phyloP scores from a whole-genome alignment of 2,113 vertebrate genomes.

The Ctenomys sociabilis region DNA sequence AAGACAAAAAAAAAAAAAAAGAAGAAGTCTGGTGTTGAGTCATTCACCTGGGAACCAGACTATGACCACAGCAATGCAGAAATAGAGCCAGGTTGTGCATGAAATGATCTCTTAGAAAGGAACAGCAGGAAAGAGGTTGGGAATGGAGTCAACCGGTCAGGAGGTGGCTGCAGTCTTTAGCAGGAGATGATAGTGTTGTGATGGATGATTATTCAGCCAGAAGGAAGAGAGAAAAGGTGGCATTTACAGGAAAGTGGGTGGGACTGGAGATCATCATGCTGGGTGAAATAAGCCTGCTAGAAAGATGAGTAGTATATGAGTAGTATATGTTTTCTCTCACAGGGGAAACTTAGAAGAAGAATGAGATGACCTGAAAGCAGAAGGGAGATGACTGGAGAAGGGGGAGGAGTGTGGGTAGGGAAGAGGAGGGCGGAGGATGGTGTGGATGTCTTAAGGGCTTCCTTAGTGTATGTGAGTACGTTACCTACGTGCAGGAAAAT shows the following conservation, averaged over 20 bases:
- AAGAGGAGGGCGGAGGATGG: not conserved
- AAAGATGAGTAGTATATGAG: not conserved
- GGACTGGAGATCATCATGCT: not conserved
- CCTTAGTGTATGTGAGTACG: not conserved
- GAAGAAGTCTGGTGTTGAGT: not conserved
- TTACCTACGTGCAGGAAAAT: not conserved
- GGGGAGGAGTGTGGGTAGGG: not conserved
- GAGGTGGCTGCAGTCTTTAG: not conserved
- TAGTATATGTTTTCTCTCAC: not conserved
- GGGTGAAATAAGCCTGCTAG: not conserved
- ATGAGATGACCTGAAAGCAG: not conserved
- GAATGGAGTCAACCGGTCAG: conserved; percentile 9
- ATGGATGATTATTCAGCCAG: not conserved
- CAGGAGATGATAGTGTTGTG: not conserved
- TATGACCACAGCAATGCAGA: not conserved
- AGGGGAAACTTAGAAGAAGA: not conserved
- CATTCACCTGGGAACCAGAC: not conserved
- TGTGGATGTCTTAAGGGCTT: not conserved
- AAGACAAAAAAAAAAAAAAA: too few species aligned
- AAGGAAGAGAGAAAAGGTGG: not conserved
- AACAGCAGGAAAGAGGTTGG: not conserved
- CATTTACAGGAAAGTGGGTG: not conserved
- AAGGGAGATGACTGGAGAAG: not conserved
- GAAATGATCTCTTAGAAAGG: not conserved
- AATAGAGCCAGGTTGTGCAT: not conserved